phyloP scores from a whole-genome alignment of 2,888 invertebrate genomes.

The Tachina grossa region DNA sequence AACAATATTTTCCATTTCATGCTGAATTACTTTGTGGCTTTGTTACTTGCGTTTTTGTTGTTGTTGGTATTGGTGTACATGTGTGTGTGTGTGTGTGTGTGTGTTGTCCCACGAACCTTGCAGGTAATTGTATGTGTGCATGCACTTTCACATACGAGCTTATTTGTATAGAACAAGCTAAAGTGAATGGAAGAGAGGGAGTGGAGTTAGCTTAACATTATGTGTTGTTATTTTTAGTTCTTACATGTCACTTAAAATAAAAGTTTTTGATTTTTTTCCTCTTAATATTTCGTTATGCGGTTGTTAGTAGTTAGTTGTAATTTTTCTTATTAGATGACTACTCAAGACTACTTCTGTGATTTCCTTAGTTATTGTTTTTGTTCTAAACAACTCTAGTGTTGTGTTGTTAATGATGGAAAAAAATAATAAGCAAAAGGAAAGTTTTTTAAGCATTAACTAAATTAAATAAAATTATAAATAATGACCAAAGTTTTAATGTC shows the following conservation, averaged over 20 bases:
- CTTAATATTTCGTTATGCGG: conserved; percentile 28
- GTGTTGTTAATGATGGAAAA: conserved; percentile 18
- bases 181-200: too few species aligned
- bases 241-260: conserved; percentile 67
- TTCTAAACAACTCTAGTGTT: neutral
- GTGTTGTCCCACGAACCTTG: conserved; percentile 30
- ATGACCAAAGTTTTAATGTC: conserved; percentile 53
- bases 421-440: conserved; percentile 2
- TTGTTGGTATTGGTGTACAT: conserved; percentile 67
- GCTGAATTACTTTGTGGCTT: conserved; percentile 79
- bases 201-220: conserved; percentile 55
- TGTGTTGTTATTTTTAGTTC: conserved; percentile 53
- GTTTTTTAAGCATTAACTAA: conserved; percentile 50
- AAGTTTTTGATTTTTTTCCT: conserved; percentile 53
- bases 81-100: conserved; percentile 64
- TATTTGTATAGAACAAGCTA: neutral
- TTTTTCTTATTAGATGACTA: conserved; percentile 60
- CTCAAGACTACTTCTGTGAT: conserved; percentile 61
- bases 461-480: conserved; percentile 67
- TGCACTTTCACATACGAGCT: conserved; percentile 9
- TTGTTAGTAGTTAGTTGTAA: conserved; percentile 15
- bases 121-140: neutral
- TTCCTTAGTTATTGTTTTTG: conserved; percentile 34
- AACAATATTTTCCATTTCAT: conserved; percentile 79
- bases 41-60: conserved; percentile 55